These are phyloP conservation scores for Hystrix cristata DNA, from an alignment of 2,113 vertebrate genomes.

Conservation along the genomic window DNA sequence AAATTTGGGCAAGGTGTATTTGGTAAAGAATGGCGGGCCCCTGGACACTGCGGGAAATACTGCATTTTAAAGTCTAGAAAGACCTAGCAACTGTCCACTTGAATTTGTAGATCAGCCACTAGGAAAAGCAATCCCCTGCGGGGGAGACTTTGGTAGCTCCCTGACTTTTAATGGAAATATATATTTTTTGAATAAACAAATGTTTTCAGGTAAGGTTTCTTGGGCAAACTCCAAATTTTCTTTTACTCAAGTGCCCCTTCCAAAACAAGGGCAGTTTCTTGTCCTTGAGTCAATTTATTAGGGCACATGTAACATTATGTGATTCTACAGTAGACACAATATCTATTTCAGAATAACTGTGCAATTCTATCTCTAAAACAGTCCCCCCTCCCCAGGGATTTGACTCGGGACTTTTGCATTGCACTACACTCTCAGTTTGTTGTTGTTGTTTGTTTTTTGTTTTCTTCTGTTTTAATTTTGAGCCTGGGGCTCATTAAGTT, in stretches of 20 bases:
- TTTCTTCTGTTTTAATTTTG: neutral
- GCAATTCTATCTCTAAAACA: constrained; percentile 71
- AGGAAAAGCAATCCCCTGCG: neutral
- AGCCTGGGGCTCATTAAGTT: neutral
- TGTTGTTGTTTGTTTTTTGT: neutral
- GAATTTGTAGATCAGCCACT: neutral
- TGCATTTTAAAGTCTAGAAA: constrained; percentile 14
- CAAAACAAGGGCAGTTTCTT: constrained; percentile 74
- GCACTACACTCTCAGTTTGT: neutral
- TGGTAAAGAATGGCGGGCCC: constrained; percentile 1
- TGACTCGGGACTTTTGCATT: neutral
- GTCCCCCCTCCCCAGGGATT: neutral
- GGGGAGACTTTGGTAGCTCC: neutral
- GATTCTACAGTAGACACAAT: neutral
- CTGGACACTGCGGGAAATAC: neutral
- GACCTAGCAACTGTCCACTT: neutral
- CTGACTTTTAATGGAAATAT: constrained; percentile 49
- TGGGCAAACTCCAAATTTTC: constrained; percentile 75
- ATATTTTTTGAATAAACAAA: constrained; percentile 78
- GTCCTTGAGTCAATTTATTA: constrained; percentile 85
- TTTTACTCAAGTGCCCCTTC: constrained; percentile 79
- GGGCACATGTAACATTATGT: constrained; percentile 72
- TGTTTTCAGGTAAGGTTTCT: constrained; percentile 79
- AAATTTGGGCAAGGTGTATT: constrained; percentile 46
- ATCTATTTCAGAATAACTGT: constrained; percentile 74